Percentiles rank a stretch among this genome's conserved stretches.
Evolutionary conservation across 2,113 vertebrate species (phyloP).

Genomic region (Hypanus sabinus): DNA sequence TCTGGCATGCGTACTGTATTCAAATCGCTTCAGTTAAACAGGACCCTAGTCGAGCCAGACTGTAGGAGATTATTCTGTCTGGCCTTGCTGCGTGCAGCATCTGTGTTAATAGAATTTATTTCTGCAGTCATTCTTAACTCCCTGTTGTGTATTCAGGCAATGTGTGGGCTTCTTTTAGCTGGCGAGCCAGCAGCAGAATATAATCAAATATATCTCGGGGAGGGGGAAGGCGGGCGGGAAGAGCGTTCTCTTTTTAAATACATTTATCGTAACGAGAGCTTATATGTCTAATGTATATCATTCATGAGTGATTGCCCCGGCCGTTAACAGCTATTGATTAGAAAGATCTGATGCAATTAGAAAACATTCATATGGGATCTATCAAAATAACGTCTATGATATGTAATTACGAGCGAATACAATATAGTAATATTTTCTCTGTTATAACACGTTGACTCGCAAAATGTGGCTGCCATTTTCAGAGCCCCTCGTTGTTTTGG

Average conservation of each 20-base stretch:
- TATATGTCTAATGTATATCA: not conserved
- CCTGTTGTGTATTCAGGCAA: constrained; percentile 64
- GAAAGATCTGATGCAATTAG: not conserved
- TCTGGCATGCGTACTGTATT: constrained; percentile 45
- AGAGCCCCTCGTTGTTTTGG: constrained; percentile 59
- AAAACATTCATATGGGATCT: constrained; percentile 16
- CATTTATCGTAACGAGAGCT: not conserved
- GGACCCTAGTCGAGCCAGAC: constrained; percentile 58
- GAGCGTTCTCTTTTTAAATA: not conserved
- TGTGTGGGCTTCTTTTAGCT: constrained; percentile 56
- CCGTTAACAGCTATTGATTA: constrained; percentile 20
- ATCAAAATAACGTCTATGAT: constrained; percentile 7
- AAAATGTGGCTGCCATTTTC: constrained; percentile 41
- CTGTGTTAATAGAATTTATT: constrained; percentile 68
- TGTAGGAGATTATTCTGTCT: constrained; percentile 65
- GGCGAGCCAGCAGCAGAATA: constrained; percentile 60
- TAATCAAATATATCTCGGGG: constrained; percentile 50
- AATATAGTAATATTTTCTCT: not conserved
- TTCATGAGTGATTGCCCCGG: not conserved
- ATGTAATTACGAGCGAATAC: constrained; percentile 8
- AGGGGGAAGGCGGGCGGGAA: not conserved
- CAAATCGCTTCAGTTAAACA: constrained; percentile 47
- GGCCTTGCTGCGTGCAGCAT: constrained; percentile 51
- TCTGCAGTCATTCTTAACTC: constrained; percentile 58
- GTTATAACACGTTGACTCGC: not conserved